Conservation (phyloP, 2,113 vertebrate genomes). For the Chascanopsetta lugubris region DNA sequence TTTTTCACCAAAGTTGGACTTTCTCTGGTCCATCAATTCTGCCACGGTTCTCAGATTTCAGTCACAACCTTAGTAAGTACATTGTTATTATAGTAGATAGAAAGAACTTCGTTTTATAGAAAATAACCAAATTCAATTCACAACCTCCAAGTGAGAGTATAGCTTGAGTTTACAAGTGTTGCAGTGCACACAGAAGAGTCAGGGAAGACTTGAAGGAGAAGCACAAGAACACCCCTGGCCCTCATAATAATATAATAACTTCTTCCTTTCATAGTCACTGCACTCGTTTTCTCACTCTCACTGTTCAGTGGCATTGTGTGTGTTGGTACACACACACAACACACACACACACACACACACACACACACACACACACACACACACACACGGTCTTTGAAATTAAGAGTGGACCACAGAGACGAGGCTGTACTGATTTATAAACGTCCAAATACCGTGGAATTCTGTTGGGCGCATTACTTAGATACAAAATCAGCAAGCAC, state of each 20-base stretch:
- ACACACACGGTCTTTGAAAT: slow-evolving; percentile 27
- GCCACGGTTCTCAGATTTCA: neutral
- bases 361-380: slow-evolving; percentile 17
- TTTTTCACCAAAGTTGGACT: no score
- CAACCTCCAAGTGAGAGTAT: neutral
- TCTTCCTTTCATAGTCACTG: neutral
- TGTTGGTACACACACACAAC: no score
- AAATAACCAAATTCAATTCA: neutral
- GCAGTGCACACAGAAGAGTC: slow-evolving; percentile 1
- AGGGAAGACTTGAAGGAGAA: slow-evolving; percentile 6
- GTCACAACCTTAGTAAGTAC: neutral
- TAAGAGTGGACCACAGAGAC: slow-evolving; percentile 3
- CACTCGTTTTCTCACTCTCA: neutral
- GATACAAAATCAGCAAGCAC: neutral
- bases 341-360: slow-evolving; percentile 19
- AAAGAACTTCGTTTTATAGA: neutral
- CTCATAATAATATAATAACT: neutral
- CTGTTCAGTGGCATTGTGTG: slow-evolving; percentile 26
- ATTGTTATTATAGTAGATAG: neutral
- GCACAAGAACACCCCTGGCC: slow-evolving; percentile 1
- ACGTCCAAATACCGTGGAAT: slow-evolving; percentile 3
- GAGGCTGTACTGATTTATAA: slow-evolving; percentile 1
- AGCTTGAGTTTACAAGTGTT: neutral
- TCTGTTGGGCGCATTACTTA: neutral
- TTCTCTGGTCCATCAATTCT: neutral